These are phyloP conservation scores for Amiota minor DNA, from an alignment of 2,888 invertebrate species.

Conservation along the genomic window DNA sequence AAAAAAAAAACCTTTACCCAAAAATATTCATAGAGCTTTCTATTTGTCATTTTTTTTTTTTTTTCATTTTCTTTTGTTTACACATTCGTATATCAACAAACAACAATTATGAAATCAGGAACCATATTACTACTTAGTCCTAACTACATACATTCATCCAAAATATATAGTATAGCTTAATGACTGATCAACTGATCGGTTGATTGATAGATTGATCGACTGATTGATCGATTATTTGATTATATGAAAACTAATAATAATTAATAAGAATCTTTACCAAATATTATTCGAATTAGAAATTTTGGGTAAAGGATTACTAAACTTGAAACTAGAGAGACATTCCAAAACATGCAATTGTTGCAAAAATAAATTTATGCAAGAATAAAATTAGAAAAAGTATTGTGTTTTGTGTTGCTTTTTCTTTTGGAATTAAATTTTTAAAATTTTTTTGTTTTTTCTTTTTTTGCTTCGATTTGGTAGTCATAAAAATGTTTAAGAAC, in stretches of 20 bases:
- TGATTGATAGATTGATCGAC: background rate
- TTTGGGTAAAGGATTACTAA: constrained; percentile 17
- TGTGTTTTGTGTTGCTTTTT: constrained; percentile 30
- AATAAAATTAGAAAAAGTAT: constrained; percentile 1
- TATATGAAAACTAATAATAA: too few species aligned
- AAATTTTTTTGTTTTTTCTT: constrained; percentile 41
- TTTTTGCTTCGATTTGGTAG: constrained; percentile 64
- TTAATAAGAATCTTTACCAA: too few species aligned
- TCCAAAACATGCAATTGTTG: constrained; percentile 24
- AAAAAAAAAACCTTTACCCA: background rate
- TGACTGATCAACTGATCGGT: background rate
- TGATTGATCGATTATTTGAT: background rate
- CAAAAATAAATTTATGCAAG: constrained; percentile 30
- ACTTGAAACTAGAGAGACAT: background rate
- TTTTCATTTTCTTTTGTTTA: too few species aligned
- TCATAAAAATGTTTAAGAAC: constrained; percentile 72
- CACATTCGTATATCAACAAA: background rate
- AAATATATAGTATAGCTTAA: background rate
- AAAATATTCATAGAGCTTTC: background rate
- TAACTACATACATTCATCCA: too few species aligned
- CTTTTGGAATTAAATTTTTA: constrained; percentile 36
- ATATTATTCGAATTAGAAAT: background rate
- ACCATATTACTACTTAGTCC: too few species aligned
- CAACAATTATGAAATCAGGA: background rate
- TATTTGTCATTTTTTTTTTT: too few species aligned